These are phyloP conservation scores for Rhodinocichla rosea DNA, from an alignment of 2,113 vertebrate genomes.

Conservation along the genomic window DNA sequence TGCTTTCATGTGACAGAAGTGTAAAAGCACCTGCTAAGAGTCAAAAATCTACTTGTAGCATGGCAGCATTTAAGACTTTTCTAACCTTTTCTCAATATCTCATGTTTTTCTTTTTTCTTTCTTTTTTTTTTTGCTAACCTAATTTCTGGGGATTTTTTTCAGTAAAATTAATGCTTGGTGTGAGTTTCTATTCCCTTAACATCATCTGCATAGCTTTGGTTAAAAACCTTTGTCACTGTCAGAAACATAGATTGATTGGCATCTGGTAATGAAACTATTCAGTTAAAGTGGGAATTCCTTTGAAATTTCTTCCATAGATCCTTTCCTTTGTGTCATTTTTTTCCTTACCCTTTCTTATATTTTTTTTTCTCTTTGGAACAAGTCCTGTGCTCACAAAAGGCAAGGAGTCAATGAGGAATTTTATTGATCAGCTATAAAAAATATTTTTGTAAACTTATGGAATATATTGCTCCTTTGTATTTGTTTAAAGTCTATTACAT, in stretches of 20 bases:
- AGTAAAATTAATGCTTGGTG: neutral
- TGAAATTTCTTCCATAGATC: neutral
- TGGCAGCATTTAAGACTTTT: neutral
- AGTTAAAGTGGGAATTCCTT: neutral
- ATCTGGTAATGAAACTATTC: neutral
- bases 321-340: neutral
- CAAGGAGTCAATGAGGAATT: neutral
- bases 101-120: accelerated
- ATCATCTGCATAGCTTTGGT: neutral
- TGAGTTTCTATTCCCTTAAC: neutral
- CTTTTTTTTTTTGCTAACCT: neutral
- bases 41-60: neutral
- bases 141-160: neutral
- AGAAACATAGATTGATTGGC: neutral
- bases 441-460: neutral
- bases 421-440: neutral
- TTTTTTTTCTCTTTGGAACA: neutral
- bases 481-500: conserved; percentile 35
- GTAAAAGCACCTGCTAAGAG: neutral
- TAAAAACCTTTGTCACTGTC: neutral
- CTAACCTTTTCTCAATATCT: neutral
- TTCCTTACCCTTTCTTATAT: neutral
- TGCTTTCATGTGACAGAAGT: neutral
- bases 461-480: neutral
- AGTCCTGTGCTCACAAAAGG: neutral